Base-by-base conservation (phyloP, 2,888 invertebrate genomes). In the Morinoia aosen region DNA sequence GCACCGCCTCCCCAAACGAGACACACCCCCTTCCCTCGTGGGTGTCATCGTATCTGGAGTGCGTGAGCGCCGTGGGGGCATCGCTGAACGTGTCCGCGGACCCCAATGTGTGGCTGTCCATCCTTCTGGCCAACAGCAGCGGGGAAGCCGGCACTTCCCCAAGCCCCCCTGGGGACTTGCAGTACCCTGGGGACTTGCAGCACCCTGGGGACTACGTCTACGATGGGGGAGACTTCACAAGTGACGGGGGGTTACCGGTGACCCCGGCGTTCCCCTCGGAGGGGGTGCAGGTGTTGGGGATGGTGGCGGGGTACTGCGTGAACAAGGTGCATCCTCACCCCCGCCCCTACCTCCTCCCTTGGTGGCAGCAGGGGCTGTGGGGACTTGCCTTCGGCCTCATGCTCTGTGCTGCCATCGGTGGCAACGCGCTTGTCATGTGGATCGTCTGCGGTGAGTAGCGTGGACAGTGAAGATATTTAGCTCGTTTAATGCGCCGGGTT, bases 371-470 rank as follows among this genome's bases (percentile, higher is more conserved):
- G 95, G 64, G 11, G 88, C 95, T n/a, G 95, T 95, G 95, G 95
- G 95, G n/a, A 61, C 88, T 95, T 76, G 93, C 57, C 0, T 93
- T 93, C n/a, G 93, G 93, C 58, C n/a, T 56, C 93, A 93, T 93
- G 96, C 93, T 96, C 48, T 40, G 95, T 56, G 95, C 95, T 76
- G 96, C 96, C 58, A 95, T 96, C 58, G 96, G 96, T n/a, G 96
- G 96, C 88, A 96, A 96, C 88, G 96, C 96, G 1, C 95, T 96
- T 57, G 96, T 96, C 95, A 96, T 96, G 96, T 96, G 96, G 96
- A 96, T 96, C 48, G 96, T 96, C 8, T 95, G 95, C 56, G 96
- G 96, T 95, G 64, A 48, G 48, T 48, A 48, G 48, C 48, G 48
- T 48, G 48, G 5, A 48, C 48, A 48, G 3, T 5, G 48, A 48